These are phyloP conservation scores for Punctoribates punctum DNA, from an alignment of 2,888 invertebrate species.

Conservation along the genomic window DNA sequence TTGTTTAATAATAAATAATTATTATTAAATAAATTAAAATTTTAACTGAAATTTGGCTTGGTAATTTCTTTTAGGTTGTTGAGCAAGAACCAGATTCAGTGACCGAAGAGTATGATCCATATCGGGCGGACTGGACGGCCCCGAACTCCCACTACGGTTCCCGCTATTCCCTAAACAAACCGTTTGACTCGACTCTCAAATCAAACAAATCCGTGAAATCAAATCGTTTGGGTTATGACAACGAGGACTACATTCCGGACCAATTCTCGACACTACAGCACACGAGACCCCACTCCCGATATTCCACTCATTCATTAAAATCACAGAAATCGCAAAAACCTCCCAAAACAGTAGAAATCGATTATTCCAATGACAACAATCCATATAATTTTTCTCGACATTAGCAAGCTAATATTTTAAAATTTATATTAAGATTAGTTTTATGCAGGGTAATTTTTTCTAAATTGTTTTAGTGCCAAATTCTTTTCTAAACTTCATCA, in stretches of 20 bases:
- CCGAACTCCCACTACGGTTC: slow-evolving; percentile 38
- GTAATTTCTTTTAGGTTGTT: not conserved
- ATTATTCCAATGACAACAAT: not conserved
- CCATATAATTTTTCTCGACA: too few relatives aligned
- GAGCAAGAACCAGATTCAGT: slow-evolving; percentile 30
- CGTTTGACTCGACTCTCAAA: not conserved
- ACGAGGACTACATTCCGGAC: not conserved
- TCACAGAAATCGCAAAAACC: not conserved
- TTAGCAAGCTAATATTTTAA: too few relatives aligned
- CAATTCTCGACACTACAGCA: not conserved
- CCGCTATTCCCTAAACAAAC: slow-evolving; percentile 21
- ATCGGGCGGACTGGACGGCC: slow-evolving; percentile 39
- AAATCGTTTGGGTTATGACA: not conserved
- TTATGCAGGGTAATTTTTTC: too few relatives aligned
- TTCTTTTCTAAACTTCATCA: too few relatives aligned
- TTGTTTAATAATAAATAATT: not conserved
- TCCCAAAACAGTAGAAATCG: not conserved
- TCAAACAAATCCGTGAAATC: too few relatives aligned
- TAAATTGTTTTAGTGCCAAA: too few relatives aligned
- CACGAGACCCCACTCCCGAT: not conserved
- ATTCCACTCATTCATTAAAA: not conserved
- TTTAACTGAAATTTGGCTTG: not conserved
- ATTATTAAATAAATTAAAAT: not conserved
- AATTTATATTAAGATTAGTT: too few relatives aligned
- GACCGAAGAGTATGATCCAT: slow-evolving; percentile 37